Percentiles rank a stretch among this genome's conserved stretches.
Conservation (phyloP, 2,888 invertebrate genomes). For the Norana najaformis region DNA sequence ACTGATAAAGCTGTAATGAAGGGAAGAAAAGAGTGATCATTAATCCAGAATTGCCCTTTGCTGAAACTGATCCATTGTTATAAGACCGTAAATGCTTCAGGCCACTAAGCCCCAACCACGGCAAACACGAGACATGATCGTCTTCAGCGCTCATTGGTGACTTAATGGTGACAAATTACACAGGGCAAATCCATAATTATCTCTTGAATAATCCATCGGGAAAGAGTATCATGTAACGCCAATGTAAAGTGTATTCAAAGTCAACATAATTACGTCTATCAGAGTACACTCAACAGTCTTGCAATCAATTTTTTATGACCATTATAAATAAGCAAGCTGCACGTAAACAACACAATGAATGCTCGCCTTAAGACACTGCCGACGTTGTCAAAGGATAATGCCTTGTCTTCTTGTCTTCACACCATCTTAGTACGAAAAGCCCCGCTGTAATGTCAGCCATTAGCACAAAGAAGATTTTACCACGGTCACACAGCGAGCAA, state of each 20-base stretch:
- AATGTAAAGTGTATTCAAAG: constrained; percentile 13
- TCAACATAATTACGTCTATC: constrained; percentile 13
- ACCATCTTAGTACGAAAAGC: neutral
- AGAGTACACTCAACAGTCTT: neutral
- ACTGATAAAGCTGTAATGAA: too few species aligned
- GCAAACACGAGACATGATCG: neutral
- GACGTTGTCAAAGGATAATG: neutral
- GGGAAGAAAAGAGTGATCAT: neutral
- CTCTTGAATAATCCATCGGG: neutral
- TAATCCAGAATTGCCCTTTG: neutral
- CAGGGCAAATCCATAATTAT: neutral
- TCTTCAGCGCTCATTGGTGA: neutral
- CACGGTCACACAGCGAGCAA: neutral
- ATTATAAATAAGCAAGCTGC: constrained; percentile 5
- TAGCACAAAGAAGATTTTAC: neutral
- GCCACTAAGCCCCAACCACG: neutral
- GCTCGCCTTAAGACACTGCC: neutral
- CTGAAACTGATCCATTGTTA: constrained; percentile 7
- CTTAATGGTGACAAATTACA: constrained; percentile 13
- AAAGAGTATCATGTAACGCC: neutral
- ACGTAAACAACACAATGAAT: neutral
- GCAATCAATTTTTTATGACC: constrained; percentile 7
- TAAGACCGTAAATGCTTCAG: neutral
- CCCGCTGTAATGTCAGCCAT: neutral
- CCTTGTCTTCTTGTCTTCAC: constrained; percentile 13